These are phyloP conservation scores for Pholis gunnellus DNA, from an alignment of 2,113 vertebrate genomes.

Conservation along the genomic window DNA sequence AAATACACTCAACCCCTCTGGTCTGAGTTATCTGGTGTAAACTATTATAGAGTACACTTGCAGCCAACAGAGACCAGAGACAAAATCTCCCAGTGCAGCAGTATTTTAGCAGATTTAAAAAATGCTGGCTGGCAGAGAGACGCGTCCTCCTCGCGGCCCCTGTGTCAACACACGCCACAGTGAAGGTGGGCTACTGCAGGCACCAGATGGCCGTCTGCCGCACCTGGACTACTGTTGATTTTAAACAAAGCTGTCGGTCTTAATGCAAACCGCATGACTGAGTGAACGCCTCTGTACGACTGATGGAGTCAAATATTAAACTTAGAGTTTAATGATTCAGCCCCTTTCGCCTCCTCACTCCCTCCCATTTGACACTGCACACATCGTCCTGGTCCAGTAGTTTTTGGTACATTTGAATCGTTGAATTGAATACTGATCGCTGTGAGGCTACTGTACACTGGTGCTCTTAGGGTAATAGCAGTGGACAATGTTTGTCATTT, in stretches of 20 bases:
- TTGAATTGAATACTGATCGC: not conserved
- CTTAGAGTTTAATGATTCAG: constrained; percentile 15
- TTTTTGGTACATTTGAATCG: not conserved
- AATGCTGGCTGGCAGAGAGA: constrained; percentile 21
- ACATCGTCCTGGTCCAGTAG: constrained; percentile 10
- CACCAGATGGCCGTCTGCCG: constrained; percentile 62
- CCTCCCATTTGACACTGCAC: constrained; percentile 19
- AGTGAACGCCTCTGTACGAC: constrained; percentile 31
- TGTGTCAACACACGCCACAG: constrained; percentile 57
- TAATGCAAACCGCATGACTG: constrained; percentile 58
- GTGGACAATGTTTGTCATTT: not conserved
- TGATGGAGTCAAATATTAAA: constrained; percentile 78
- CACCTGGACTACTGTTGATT: constrained; percentile 71
- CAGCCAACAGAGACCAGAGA: not conserved
- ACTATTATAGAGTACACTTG: not conserved
- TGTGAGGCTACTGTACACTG: not conserved
- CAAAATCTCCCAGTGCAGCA: constrained; percentile 1
- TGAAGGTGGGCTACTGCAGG: constrained; percentile 44
- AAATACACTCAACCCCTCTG: not conserved
- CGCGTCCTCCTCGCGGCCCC: constrained; percentile 12
- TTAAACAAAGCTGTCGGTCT: constrained; percentile 72
- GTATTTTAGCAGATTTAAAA: not conserved
- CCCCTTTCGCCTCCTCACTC: constrained; percentile 1
- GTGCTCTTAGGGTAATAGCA: no score
- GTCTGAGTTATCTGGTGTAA: not conserved